A percentile compares a stretch with the other conserved stretches of the same genome.
phyloP scores from a whole-genome alignment of 2,113 vertebrate species.

The Varanus komodoensis region DNA sequence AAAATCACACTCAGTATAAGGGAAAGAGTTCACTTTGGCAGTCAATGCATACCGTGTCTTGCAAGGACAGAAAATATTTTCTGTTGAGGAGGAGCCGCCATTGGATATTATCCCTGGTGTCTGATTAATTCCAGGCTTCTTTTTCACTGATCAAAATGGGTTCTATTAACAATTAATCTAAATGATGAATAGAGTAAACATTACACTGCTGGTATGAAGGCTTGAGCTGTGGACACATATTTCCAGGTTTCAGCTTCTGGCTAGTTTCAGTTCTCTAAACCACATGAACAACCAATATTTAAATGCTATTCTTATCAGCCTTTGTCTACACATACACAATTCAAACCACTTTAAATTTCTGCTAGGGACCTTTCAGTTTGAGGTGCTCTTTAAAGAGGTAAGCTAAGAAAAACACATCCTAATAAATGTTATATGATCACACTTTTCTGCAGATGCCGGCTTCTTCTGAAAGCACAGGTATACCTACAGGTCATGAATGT shows the following conservation, averaged over 20 bases:
- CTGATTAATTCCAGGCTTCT: not conserved
- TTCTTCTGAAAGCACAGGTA: not conserved
- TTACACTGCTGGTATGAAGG: not conserved
- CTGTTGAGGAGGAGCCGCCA: not conserved
- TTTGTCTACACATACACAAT: constrained; percentile 21
- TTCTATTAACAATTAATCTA: not conserved
- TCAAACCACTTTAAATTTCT: constrained; percentile 1
- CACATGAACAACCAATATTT: not conserved
- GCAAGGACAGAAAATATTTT: not conserved
- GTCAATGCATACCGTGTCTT: not conserved
- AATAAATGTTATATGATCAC: not conserved
- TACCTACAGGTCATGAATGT: not conserved
- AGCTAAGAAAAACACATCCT: not conserved
- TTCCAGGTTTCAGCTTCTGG: constrained; percentile 25
- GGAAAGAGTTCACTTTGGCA: not conserved
- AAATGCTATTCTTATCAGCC: constrained; percentile 32
- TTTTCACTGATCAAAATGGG: not conserved
- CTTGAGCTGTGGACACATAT: constrained; percentile 39
- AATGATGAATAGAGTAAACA: not conserved
- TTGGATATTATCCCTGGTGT: not conserved
- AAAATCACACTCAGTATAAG: no score
- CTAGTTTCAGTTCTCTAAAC: constrained; percentile 44
- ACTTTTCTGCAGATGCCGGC: not conserved
- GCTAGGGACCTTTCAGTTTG: not conserved
- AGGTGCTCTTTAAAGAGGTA: not conserved